Base-by-base conservation (phyloP, 2,888 invertebrate species). In the Cantharis nigra region DNA sequence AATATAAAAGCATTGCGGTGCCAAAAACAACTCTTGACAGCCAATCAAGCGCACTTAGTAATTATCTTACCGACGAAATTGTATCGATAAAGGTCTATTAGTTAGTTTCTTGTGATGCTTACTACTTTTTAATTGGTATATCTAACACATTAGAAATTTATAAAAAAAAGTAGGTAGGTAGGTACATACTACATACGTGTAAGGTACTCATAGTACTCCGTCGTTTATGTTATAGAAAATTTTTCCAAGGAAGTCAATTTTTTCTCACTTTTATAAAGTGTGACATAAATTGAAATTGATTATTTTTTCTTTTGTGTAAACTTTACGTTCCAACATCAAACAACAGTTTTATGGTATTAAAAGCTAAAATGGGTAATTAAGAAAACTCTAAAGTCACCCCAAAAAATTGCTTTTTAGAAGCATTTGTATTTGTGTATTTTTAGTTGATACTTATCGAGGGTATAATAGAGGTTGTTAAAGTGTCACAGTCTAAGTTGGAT, bases 1-100 rank as follows among this genome's bases (percentile, higher is more conserved):
- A 83, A 85, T 83, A 85, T 85, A 85, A 85, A 85, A 84, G 85
- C 84, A 84, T 81, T 80, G 83, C 81, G 77, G 78, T 82, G 82
- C 82, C 84, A 84, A 85, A 85, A 85, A 85, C 85, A 85, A 85
- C 84, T 81, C 81, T 81, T 83, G 85, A 85, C 85, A 85, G 84
- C 81, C 83, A 84, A 85, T 85, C 84, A 85, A 77, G 78, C 74
- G 71, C 74, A 70, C 83, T 84, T 82, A 85, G 81, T 84, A 85
- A 85, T 85, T 85, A 85, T 75, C 72, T 76, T 67, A 80, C 84
- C 84, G 84, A 81, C 84, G 63, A 82, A 82, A 82, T 77, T 78
- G 75, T 80, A 74, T 74, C 30, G 71, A 65, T 78, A 78, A 76
- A 76, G 76, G 72, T 76, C 67, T 79, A 65, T 72, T 76, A 72